Percentiles rank a stretch among this genome's conserved stretches.
Conservation (phyloP, 1,140 invertebrate genomes). For the Zaprionus ghesquierei region DNA sequence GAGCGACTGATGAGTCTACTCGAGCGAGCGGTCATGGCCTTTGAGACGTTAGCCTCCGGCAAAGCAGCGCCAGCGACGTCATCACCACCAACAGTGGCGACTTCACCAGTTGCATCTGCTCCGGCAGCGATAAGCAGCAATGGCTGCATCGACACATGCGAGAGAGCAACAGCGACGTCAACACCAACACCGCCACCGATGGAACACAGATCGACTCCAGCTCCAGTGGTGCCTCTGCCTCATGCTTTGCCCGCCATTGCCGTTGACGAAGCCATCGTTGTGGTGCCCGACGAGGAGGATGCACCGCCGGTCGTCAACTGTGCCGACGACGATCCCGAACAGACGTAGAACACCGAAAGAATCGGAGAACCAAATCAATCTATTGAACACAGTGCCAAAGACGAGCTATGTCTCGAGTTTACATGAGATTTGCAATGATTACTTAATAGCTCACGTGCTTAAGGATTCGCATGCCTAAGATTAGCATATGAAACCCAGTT, state of each 20-base stretch:
- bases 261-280: conserved; percentile 15
- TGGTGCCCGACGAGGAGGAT: conserved; percentile 30
- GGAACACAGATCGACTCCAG: background rate
- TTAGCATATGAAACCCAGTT: conserved; percentile 2
- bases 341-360: conserved; percentile 2
- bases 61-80: background rate
- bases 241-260: background rate
- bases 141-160: background rate
- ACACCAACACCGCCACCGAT: background rate
- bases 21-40: conserved; percentile 76
- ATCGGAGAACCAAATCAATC: background rate
- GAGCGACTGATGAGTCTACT: conserved; percentile 71
- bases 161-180: background rate
- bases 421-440: conserved; percentile 70
- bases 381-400: conserved; percentile 63
- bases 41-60: conserved; percentile 63
- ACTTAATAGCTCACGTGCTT: conserved; percentile 52
- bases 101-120: background rate
- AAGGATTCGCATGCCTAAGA: conserved; percentile 16
- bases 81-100: background rate
- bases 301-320: background rate
- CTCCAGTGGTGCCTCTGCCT: background rate
- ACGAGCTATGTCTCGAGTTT: conserved; percentile 66
- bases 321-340: background rate
- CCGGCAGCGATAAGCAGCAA: background rate